Evolutionary conservation across 2,797 vertebrate genomes (phyloP).

Genomic region (Chiroxiphia lanceolata): DNA sequence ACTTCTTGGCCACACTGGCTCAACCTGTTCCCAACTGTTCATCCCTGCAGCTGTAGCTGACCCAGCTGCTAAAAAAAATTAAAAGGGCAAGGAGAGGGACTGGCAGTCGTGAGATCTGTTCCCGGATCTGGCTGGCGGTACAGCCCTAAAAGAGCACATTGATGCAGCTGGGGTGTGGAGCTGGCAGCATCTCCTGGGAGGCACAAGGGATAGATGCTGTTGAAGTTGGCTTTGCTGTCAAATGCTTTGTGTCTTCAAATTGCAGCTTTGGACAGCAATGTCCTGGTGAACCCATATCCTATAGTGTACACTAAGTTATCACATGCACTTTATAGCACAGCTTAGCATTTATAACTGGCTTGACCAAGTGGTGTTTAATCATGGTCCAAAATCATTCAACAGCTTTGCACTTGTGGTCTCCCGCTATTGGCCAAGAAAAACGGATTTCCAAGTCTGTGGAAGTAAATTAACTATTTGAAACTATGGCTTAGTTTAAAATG

Average conservation of each 20-base stretch:
- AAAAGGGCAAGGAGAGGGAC: conserved; percentile 32
- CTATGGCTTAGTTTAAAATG: not conserved
- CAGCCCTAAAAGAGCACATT: not conserved
- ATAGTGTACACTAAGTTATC: not conserved
- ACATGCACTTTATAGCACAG: not conserved
- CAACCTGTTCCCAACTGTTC: conserved; percentile 41
- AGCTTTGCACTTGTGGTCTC: not conserved
- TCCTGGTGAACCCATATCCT: not conserved
- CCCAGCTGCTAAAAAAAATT: conserved; percentile 27
- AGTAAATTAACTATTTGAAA: not conserved
- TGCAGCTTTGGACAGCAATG: not conserved
- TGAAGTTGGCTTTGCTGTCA: conserved; percentile 14
- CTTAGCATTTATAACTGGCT: not conserved
- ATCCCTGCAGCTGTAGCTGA: conserved; percentile 44
- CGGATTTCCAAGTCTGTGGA: not conserved
- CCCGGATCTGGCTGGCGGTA: not conserved
- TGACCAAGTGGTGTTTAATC: not conserved
- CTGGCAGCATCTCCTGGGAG: conserved; percentile 24
- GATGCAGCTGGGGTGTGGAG: conserved; percentile 14
- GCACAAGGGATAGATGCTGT: not conserved
- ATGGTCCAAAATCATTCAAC: not conserved
- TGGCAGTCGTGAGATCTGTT: not conserved
- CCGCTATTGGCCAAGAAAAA: not conserved
- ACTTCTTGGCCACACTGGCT: conserved; percentile 10
- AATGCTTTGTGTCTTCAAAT: not conserved